Base-by-base conservation (phyloP, 2,797 vertebrate genomes). In the Takifugu rubripes region DNA sequence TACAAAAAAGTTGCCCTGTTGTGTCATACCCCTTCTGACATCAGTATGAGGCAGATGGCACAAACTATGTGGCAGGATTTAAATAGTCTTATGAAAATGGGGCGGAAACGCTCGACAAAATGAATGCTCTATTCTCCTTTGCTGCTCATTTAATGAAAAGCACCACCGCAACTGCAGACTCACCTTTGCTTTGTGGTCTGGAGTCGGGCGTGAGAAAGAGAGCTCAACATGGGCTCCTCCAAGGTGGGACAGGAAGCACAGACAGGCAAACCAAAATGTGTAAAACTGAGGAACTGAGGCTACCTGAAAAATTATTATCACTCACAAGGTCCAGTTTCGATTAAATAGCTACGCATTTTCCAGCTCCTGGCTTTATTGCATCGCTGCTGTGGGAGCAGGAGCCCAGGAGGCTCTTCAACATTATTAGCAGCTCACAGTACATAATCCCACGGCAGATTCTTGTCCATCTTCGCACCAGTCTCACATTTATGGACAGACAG, bases 341-440 rank as follows among this genome's bases (percentile, higher is more conserved):
- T 91, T 90, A 91, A 90, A 88, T 73, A 85, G 85, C 76, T 52
- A 63, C 81, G 88, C 78, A 84, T 88, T 88, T 91, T 75, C 73
- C 74, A 79, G 84, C 84, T 79, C 82, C 81, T 53, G 82, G 87
- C 83, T 90, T 92, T 92, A 92, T 92, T 92, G 91, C 88, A 77
- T 84, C 79, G 90, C 84, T 91, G 90, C 88, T 83, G 49, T 65
- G 89, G 88, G 91, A 91, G 70, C 17, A 54, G 67, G 78, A 74
- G 73, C 89, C 88, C 86, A 81, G 67, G 88, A 91, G 89, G 77
- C 88, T 87, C 83, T 88, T 84, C 85, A 84, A 84, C 87, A 85
- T 91, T 92, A 92, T 92, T 92, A 91, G 90, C 84, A 89, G 88
- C 87, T 87, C 75, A 75, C 83, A 86, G 86, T 85, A 85, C 86